phyloP scores from a whole-genome alignment of 2,113 vertebrate species.

The Malurus cyaneus region DNA sequence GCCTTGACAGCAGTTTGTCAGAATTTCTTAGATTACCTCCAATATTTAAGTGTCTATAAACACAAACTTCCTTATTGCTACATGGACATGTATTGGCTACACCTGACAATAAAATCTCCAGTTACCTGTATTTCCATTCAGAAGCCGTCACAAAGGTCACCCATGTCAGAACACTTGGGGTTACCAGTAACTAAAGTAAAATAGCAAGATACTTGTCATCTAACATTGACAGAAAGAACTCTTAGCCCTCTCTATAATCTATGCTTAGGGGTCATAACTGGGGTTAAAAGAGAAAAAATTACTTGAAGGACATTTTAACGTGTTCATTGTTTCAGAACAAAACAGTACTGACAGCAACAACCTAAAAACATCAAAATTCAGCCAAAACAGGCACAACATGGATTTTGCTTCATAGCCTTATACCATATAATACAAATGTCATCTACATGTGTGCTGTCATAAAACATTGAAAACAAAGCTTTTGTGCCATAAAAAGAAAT shows the following conservation, averaged over 20 bases:
- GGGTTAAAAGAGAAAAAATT: background rate
- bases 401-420: background rate
- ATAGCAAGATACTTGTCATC: background rate
- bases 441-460: background rate
- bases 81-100: background rate
- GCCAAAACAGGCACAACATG: background rate
- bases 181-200: background rate
- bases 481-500: background rate
- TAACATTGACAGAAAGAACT: background rate
- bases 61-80: background rate
- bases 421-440: background rate
- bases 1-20: background rate
- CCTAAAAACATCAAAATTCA: background rate
- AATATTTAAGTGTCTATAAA: background rate
- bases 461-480: background rate
- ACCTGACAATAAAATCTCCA: background rate
- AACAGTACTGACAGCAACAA: background rate
- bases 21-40: background rate
- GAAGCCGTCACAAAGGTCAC: background rate
- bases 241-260: background rate
- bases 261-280: background rate
- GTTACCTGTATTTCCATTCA: background rate
- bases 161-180: background rate
- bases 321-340: background rate
- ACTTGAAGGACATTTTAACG: background rate